A percentile compares a stretch with the other conserved stretches of the same genome.
Conservation (phyloP, 2,113 vertebrate genomes). For the Bubo scandiacus region DNA sequence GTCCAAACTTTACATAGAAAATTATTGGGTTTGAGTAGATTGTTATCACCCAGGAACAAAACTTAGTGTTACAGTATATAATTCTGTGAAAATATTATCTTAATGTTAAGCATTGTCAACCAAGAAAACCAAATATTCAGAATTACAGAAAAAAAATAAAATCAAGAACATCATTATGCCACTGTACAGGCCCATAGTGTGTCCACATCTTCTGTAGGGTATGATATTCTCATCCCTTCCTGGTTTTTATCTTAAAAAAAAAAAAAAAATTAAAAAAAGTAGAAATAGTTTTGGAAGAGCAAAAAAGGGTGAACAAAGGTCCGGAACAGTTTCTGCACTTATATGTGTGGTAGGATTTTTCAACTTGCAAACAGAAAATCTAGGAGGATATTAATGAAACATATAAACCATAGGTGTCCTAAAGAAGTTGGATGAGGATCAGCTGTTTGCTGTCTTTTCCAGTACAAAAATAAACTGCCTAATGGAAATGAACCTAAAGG, state of each 20-base stretch:
- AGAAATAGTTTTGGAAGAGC: not conserved
- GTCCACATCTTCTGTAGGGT: not conserved
- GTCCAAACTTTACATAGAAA: not conserved
- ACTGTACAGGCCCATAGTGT: not conserved
- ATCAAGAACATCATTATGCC: not conserved
- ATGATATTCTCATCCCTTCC: not conserved
- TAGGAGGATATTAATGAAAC: not conserved
- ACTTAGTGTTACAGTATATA: not conserved
- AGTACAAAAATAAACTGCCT: not conserved
- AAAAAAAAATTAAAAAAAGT: not conserved
- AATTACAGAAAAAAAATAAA: not conserved
- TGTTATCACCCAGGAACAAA: not conserved
- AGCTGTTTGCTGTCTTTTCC: not conserved
- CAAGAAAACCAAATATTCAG: not conserved
- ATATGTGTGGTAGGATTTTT: not conserved
- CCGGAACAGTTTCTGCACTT: not conserved
- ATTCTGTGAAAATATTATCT: not conserved
- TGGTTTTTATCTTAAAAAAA: accelerated
- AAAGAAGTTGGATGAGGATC: not conserved
- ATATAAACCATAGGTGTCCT: not conserved
- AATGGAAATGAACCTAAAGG: not conserved
- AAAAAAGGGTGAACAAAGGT: not conserved
- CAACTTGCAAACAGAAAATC: not conserved
- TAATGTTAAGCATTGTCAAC: not conserved
- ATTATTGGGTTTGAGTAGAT: not conserved